phyloP scores from a whole-genome alignment of 2,888 invertebrate genomes.

The Drosophila mulleri region DNA sequence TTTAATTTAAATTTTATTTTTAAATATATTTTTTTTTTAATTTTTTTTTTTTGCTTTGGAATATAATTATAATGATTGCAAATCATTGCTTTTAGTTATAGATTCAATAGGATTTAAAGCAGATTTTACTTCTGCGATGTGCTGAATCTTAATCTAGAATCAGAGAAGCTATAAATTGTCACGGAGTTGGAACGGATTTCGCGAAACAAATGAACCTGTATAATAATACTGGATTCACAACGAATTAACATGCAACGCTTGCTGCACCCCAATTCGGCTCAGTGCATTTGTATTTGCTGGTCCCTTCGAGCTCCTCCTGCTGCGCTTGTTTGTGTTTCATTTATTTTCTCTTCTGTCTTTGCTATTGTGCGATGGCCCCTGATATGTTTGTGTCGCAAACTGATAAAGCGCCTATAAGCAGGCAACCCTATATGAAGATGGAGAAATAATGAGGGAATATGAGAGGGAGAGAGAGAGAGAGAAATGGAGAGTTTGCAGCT shows the following conservation, averaged over 20 bases:
- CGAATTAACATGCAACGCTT: neutral
- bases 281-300: conserved; percentile 17
- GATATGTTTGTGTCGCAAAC: conserved; percentile 41
- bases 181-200: too few species aligned
- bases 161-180: too few species aligned
- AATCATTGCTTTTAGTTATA: too few species aligned
- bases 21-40: too few species aligned
- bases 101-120: too few species aligned
- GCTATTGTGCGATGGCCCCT: conserved; percentile 42
- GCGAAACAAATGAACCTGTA: neutral
- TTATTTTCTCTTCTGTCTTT: conserved; percentile 15
- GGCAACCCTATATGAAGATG: conserved; percentile 10
- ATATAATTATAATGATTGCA: too few species aligned
- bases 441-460: neutral
- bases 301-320: conserved; percentile 7
- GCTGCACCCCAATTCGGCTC: neutral
- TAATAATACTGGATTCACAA: neutral
- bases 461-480: neutral
- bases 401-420: conserved; percentile 47
- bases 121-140: too few species aligned
- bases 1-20: too few species aligned
- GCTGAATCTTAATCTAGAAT: too few species aligned
- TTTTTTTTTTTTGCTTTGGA: too few species aligned
- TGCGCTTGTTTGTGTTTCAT: conserved; percentile 28
- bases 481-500: neutral